phyloP scores from a whole-genome alignment of 2,888 invertebrate genomes.

The Podabrus alpinus region DNA sequence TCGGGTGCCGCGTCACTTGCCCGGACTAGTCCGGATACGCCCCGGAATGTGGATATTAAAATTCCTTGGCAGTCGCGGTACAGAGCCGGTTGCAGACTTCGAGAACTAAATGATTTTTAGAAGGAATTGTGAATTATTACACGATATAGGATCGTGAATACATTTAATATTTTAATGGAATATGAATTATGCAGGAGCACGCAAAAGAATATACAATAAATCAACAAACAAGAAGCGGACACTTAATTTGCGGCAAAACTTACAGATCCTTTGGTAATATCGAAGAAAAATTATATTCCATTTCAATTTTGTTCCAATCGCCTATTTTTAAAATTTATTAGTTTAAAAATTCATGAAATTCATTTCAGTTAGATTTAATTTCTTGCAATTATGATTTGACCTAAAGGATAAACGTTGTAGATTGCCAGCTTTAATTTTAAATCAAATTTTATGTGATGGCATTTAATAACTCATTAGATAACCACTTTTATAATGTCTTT shows the following conservation, averaged over 20 bases:
- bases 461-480: conserved; percentile 1
- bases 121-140: conserved; percentile 45
- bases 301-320: not conserved
- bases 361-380: conserved; percentile 28
- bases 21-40: conserved; percentile 35
- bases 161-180: conserved; percentile 36
- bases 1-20: conserved; percentile 34
- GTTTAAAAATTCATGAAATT: not conserved
- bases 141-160: conserved; percentile 37
- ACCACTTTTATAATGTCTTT: not conserved
- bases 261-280: not conserved
- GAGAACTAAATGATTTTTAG: conserved; percentile 48
- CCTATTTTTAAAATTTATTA: not conserved
- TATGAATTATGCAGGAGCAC: conserved; percentile 29
- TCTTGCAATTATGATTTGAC: conserved; percentile 46
- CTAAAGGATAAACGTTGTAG: conserved; percentile 23
- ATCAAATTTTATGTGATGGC: not conserved
- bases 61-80: conserved; percentile 45
- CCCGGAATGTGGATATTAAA: conserved; percentile 49
- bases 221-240: conserved; percentile 10
- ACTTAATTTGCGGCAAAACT: conserved; percentile 5
- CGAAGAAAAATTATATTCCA: not conserved
- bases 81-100: conserved; percentile 38
- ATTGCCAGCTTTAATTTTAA: not conserved
- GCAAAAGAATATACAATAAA: conserved; percentile 18